phyloP scores from a whole-genome alignment of 2,113 vertebrate genomes.

The Propithecus coquereli region DNA sequence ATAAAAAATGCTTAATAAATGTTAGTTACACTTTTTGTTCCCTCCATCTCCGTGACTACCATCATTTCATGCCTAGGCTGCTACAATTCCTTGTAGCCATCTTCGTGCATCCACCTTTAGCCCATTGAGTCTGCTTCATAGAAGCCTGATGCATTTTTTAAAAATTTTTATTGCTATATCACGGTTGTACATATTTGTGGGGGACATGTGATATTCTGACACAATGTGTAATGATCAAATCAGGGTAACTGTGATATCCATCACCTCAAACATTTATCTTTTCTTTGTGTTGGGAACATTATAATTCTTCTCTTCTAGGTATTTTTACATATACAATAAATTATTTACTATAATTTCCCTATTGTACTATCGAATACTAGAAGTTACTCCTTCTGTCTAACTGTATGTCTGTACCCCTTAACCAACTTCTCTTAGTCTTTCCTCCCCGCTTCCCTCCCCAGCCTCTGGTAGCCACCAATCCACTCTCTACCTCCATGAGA shows the following conservation, averaged over 20 bases:
- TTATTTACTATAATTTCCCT: neutral
- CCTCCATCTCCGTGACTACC: neutral
- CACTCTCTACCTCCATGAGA: neutral
- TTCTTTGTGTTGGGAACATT: neutral
- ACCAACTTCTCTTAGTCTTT: neutral
- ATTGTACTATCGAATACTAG: no score
- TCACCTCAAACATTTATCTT: neutral
- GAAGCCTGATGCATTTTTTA: neutral
- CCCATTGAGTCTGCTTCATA: neutral
- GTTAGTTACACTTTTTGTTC: neutral
- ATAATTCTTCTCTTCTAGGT: neutral
- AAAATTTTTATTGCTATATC: neutral
- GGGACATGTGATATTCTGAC: neutral
- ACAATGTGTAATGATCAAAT: neutral
- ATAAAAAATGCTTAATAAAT: neutral
- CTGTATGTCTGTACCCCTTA: neutral
- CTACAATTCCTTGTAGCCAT: no score
- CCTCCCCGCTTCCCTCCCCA: neutral
- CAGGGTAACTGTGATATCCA: neutral
- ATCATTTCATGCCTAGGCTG: rapidly evolving
- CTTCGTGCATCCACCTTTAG: neutral
- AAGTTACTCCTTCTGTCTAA: neutral
- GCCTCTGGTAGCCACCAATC: neutral
- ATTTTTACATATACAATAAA: neutral
- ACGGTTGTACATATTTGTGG: neutral